Percentiles rank a stretch among this genome's conserved stretches.
phyloP scores from a whole-genome alignment of 1,140 invertebrate species.

The Campoletis sonorensis region DNA sequence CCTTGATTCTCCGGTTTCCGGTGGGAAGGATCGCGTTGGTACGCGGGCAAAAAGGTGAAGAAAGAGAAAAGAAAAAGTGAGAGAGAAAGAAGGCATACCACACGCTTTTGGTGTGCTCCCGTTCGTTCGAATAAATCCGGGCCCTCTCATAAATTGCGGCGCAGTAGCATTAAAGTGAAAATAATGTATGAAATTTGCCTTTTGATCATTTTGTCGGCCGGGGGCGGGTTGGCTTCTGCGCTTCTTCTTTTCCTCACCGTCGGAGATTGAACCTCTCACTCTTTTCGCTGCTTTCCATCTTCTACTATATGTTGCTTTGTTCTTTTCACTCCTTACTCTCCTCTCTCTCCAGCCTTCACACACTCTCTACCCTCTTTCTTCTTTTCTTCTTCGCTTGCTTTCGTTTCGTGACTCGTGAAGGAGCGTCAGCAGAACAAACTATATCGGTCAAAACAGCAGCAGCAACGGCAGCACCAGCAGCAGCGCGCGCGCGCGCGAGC shows the following conservation, averaged over 20 bases:
- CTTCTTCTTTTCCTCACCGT: conserved; percentile 38
- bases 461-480: conserved; percentile 34
- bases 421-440: conserved; percentile 2
- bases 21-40: neutral
- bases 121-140: conserved; percentile 70
- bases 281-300: conserved; percentile 5
- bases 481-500: conserved; percentile 32
- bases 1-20: neutral
- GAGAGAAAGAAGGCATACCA: conserved; percentile 6
- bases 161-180: conserved; percentile 76
- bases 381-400: neutral
- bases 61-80: neutral
- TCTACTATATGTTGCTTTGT: conserved; percentile 15
- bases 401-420: conserved; percentile 29
- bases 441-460: conserved; percentile 14
- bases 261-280: neutral
- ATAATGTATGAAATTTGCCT: conserved; percentile 75
- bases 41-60: neutral
- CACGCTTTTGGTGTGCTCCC: conserved; percentile 47
- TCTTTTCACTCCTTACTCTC: conserved; percentile 17
- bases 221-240: conserved; percentile 70
- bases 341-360: no score
- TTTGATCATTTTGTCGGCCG: conserved; percentile 75
- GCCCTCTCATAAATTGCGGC: conserved; percentile 73
- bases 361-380: neutral